These are phyloP conservation scores for Tenrec ecaudatus DNA, from an alignment of 2,113 vertebrate species.

Conservation along the genomic window DNA sequence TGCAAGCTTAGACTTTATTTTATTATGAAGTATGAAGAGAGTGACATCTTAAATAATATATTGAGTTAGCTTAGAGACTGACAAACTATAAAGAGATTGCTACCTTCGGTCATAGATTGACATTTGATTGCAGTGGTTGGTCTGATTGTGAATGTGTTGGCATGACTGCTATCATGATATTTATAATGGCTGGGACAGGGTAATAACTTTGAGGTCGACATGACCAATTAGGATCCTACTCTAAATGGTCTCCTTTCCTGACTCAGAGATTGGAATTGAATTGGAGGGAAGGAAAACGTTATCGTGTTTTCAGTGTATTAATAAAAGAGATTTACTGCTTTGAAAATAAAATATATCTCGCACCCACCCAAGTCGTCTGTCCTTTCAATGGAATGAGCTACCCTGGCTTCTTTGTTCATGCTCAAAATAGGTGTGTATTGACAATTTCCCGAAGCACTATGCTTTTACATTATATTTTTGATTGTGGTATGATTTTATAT, in stretches of 20 bases:
- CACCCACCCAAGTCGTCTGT: slow-evolving; percentile 53
- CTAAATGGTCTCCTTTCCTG: slow-evolving; percentile 38
- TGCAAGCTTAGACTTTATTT: slow-evolving; percentile 70
- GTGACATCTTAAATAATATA: slow-evolving; percentile 70
- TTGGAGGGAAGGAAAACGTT: slow-evolving; percentile 50
- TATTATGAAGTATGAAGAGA: slow-evolving; percentile 75
- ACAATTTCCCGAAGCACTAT: slow-evolving; percentile 72
- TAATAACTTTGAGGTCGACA: background rate
- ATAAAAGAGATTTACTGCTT: slow-evolving; percentile 61
- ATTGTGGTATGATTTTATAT: slow-evolving; percentile 79
- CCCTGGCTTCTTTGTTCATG: slow-evolving; percentile 83
- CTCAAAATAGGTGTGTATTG: slow-evolving; percentile 73
- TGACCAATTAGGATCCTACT: slow-evolving; percentile 30
- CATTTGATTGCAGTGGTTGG: background rate
- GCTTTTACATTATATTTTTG: slow-evolving; percentile 85
- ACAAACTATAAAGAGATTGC: slow-evolving; percentile 48
- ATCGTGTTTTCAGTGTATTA: slow-evolving; percentile 57
- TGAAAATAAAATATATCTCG: slow-evolving; percentile 40
- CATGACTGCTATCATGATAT: background rate
- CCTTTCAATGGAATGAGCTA: slow-evolving; percentile 65
- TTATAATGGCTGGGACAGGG: background rate
- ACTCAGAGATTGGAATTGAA: slow-evolving; percentile 60
- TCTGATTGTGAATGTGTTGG: slow-evolving; percentile 47
- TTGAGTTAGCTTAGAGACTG: slow-evolving; percentile 53
- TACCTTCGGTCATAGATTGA: background rate